Conservation (phyloP, 1,140 invertebrate genomes). For the Bombus ignitus region DNA sequence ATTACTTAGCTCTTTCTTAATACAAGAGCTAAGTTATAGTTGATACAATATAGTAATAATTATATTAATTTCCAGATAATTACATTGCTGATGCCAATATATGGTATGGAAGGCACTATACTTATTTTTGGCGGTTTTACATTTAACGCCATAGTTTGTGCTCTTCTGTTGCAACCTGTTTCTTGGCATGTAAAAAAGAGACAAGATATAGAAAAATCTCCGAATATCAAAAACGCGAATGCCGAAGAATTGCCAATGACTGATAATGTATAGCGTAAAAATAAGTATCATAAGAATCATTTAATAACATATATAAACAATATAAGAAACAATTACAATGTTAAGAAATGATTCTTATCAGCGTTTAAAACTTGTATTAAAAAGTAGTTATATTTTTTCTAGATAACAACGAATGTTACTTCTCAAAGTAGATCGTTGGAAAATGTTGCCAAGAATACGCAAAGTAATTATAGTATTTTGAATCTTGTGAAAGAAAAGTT, state of each 20-base stretch:
- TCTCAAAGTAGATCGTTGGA: neutral
- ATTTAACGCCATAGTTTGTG: conserved; percentile 84
- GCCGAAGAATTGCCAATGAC: neutral
- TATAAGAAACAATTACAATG: no score
- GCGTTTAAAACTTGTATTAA: no score
- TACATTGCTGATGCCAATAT: conserved; percentile 81
- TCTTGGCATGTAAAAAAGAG: conserved; percentile 84
- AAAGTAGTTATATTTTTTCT: neutral
- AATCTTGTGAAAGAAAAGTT: conserved; percentile 50
- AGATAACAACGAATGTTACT: neutral
- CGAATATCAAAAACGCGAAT: neutral
- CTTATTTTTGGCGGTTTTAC: conserved; percentile 84
- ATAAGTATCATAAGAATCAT: neutral
- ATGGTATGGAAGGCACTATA: conserved; percentile 84
- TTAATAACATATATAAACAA: neutral
- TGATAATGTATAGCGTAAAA: neutral
- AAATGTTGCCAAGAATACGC: conserved; percentile 20
- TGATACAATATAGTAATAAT: neutral
- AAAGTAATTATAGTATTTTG: neutral
- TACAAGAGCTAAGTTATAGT: no score
- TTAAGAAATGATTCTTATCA: no score
- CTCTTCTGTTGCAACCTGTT: conserved; percentile 85
- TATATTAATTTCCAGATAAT: conserved; percentile 81
- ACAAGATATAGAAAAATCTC: conserved; percentile 12
- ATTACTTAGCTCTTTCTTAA: no score